phyloP scores from a whole-genome alignment of 2,113 vertebrate genomes.

The Girardinichthys multiradiatus region DNA sequence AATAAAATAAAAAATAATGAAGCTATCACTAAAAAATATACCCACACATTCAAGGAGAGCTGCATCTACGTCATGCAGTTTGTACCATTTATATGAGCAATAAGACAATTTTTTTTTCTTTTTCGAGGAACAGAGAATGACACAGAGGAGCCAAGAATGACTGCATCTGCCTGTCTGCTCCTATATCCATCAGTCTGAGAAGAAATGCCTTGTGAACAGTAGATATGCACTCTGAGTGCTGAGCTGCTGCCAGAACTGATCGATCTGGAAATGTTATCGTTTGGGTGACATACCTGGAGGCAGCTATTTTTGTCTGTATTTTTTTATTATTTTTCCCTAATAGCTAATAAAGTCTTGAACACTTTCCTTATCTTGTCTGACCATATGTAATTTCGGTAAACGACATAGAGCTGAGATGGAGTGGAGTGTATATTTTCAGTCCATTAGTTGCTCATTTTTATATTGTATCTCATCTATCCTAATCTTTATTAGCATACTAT shows the following conservation, averaged over 20 bases:
- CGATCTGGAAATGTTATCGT: constrained; percentile 65
- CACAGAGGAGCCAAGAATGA: constrained; percentile 42
- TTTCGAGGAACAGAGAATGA: constrained; percentile 46
- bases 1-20: constrained; percentile 20
- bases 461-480: constrained; percentile 48
- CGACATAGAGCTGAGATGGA: constrained; percentile 47
- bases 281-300: constrained; percentile 55
- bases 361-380: constrained; percentile 47
- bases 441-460: constrained; percentile 48
- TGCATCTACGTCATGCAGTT: constrained; percentile 27
- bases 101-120: constrained; percentile 32
- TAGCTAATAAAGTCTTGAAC: constrained; percentile 54
- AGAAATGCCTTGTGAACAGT: constrained; percentile 58
- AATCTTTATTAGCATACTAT: constrained; percentile 51
- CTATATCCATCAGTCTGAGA: constrained; percentile 49
- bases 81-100: constrained; percentile 42
- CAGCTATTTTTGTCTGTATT: constrained; percentile 56
- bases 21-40: constrained; percentile 19
- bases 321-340: constrained; percentile 42
- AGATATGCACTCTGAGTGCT: constrained; percentile 33
- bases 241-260: constrained; percentile 60
- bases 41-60: constrained; percentile 24
- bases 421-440: constrained; percentile 29
- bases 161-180: constrained; percentile 50
- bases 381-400: constrained; percentile 51